Conservation (phyloP, 2,797 vertebrate genomes). For the Denticeps clupeoides region DNA sequence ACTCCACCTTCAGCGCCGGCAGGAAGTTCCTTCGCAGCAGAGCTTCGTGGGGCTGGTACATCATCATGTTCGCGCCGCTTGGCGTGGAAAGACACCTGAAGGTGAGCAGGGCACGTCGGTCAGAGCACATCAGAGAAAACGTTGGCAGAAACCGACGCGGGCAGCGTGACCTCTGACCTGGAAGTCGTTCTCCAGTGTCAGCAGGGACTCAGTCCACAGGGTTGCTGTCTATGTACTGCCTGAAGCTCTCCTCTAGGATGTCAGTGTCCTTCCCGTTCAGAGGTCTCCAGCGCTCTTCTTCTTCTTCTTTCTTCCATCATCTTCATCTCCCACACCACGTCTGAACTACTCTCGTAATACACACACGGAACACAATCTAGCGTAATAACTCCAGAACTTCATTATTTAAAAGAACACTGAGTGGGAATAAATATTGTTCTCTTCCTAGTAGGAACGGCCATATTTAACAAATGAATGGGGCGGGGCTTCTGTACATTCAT, state of each 20-base stretch:
- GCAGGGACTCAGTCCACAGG: slow-evolving; percentile 56
- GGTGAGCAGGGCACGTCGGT: slow-evolving; percentile 1
- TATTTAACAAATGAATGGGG: no score
- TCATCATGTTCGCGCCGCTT: slow-evolving; percentile 72
- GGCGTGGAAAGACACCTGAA: slow-evolving; percentile 76
- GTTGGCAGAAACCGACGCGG: neutral
- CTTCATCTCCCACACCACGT: slow-evolving; percentile 89
- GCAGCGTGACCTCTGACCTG: slow-evolving; percentile 56
- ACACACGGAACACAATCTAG: no score
- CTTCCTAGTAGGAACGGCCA: no score
- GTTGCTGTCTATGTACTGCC: slow-evolving; percentile 63
- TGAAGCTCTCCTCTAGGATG: slow-evolving; percentile 70
- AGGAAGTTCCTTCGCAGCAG: slow-evolving; percentile 85
- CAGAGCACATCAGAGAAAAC: neutral
- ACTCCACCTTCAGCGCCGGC: slow-evolving; percentile 86
- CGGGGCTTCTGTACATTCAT: no score
- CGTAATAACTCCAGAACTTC: no score
- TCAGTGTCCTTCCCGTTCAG: slow-evolving; percentile 72
- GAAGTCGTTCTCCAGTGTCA: slow-evolving; percentile 62
- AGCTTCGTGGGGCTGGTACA: slow-evolving; percentile 67
- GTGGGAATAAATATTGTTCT: no score
- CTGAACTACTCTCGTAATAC: slow-evolving; percentile 58
- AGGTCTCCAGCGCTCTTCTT: slow-evolving; percentile 81
- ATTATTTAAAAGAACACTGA: no score
- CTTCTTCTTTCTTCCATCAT: no score